A percentile compares a stretch with the other conserved stretches of the same genome.
phyloP scores from a whole-genome alignment of 2,797 vertebrate species.

The Pipistrellus pygmaeus region DNA sequence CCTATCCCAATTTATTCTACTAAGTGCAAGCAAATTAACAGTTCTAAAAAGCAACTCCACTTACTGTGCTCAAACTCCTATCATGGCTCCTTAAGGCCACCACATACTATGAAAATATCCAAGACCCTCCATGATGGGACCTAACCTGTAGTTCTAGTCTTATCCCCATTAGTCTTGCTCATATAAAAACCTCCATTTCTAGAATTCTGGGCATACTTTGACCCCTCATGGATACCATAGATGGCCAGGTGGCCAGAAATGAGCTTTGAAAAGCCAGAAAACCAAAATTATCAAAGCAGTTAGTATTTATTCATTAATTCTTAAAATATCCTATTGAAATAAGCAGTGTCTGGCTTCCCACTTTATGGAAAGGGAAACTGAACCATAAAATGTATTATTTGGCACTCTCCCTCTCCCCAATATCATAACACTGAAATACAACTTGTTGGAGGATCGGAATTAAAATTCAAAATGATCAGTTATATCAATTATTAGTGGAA shows the following conservation, averaged over 20 bases:
- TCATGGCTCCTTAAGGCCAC: neutral
- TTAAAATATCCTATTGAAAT: neutral
- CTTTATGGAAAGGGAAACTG: conserved; percentile 9
- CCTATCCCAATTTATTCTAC: neutral
- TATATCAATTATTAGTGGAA: conserved; percentile 7
- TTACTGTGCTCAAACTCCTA: neutral
- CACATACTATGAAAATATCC: neutral
- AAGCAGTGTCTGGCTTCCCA: neutral
- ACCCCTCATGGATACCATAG: neutral
- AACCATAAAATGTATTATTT: conserved; percentile 12
- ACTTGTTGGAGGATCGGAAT: neutral
- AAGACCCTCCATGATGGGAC: neutral
- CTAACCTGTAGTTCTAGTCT: neutral
- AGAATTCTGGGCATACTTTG: neutral
- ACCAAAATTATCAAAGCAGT: conserved; percentile 25
- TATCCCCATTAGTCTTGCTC: neutral
- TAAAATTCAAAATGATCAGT: conserved; percentile 45
- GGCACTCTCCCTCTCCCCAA: neutral
- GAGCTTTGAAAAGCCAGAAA: conserved; percentile 33
- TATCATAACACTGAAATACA: neutral
- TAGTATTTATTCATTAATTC: conserved; percentile 25
- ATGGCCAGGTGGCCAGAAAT: neutral
- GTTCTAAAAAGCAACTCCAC: neutral
- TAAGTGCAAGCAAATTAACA: neutral
- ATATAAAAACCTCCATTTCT: neutral